phyloP scores from a whole-genome alignment of 2,113 vertebrate species.

The Pipa parva region DNA sequence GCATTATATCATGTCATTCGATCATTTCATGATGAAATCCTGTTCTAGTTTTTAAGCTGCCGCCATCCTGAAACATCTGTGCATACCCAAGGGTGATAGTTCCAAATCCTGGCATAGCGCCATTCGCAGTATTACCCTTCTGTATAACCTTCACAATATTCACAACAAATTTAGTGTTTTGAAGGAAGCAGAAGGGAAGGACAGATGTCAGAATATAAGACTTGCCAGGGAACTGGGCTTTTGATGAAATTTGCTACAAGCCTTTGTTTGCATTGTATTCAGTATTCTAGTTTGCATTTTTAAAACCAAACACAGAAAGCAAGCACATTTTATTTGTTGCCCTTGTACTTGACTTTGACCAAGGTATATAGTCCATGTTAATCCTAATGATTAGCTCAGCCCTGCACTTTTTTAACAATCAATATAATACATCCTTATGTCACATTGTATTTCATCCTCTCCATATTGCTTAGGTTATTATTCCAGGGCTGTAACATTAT shows the following conservation, averaged over 20 bases:
- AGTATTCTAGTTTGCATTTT: neutral
- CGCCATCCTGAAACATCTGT: slow-evolving; percentile 32
- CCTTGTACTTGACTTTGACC: neutral
- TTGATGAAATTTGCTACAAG: neutral
- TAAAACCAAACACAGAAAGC: neutral
- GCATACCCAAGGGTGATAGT: slow-evolving; percentile 12
- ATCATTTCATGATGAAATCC: neutral
- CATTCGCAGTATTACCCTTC: slow-evolving; percentile 24
- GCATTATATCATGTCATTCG: neutral
- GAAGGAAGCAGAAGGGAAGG: slow-evolving; percentile 5
- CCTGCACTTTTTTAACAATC: neutral
- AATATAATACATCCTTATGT: too few relatives aligned
- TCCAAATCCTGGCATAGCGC: slow-evolving; percentile 26
- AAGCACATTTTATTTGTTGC: neutral
- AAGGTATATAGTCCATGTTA: neutral
- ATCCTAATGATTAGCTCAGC: neutral
- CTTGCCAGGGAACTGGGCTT: neutral
- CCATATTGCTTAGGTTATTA: too few relatives aligned
- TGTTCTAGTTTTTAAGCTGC: slow-evolving; percentile 7
- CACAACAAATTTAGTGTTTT: slow-evolving; percentile 11
- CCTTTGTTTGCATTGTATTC: neutral
- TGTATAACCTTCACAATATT: slow-evolving; percentile 30
- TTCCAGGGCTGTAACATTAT: too few relatives aligned
- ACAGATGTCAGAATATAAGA: slow-evolving; percentile 24
- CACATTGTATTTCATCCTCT: too few relatives aligned